These are phyloP conservation scores for Podocnemis expansa DNA, from an alignment of 2,113 vertebrate genomes.

Conservation along the genomic window DNA sequence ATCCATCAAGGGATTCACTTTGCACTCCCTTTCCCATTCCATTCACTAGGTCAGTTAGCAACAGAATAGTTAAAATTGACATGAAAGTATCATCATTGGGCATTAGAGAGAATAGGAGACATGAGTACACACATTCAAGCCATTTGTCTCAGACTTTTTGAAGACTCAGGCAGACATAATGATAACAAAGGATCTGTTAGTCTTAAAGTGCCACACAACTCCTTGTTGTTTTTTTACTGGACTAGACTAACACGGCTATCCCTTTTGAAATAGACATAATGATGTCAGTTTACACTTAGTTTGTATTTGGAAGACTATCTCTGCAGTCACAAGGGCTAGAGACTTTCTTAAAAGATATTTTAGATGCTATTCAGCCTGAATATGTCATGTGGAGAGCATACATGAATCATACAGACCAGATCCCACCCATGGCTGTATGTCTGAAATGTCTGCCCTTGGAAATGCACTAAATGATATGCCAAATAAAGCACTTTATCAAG, in stretches of 20 bases:
- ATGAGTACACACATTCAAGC: neutral
- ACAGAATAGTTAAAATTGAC: neutral
- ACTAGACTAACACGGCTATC: too few species aligned
- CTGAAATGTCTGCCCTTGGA: neutral
- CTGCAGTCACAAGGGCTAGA: neutral
- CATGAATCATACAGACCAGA: neutral
- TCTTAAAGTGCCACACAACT: too few species aligned
- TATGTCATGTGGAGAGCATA: neutral
- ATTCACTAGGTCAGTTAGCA: neutral
- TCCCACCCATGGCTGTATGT: neutral
- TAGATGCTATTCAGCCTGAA: neutral
- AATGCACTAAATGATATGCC: neutral
- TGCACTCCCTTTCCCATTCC: neutral
- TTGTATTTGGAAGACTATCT: neutral
- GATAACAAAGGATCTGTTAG: too few species aligned
- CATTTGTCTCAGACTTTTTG: neutral
- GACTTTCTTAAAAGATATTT: neutral
- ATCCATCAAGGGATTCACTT: neutral
- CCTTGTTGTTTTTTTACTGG: too few species aligned
- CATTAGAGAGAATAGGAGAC: neutral
- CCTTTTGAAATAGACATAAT: too few species aligned
- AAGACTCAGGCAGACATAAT: neutral
- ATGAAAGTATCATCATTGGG: neutral
- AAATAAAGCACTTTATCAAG: neutral
- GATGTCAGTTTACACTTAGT: neutral